phyloP scores from a whole-genome alignment of 1,140 invertebrate genomes.

The Ips nitidus region DNA sequence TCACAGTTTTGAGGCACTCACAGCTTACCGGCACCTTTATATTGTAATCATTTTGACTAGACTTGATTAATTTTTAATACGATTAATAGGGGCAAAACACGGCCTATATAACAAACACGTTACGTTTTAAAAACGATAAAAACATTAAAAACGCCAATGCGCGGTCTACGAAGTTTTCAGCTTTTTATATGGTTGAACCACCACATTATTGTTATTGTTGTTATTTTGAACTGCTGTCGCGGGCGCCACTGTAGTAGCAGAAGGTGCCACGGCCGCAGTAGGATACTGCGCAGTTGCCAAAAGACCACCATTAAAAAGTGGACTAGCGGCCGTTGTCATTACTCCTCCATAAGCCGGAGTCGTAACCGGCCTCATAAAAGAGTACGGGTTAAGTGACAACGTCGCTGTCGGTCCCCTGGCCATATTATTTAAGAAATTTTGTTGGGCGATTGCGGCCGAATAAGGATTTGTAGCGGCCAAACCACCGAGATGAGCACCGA shows the following conservation, averaged over 20 bases:
- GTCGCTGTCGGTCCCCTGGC: conserved; percentile 58
- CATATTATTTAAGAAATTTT: conserved; percentile 61
- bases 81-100: conserved; percentile 20
- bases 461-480: conserved; percentile 45
- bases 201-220: conserved; percentile 60
- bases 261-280: conserved; percentile 45
- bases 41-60: conserved; percentile 37
- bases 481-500: conserved; percentile 41
- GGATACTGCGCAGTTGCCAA: conserved; percentile 50
- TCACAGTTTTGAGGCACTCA: conserved; percentile 53
- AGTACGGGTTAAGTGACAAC: conserved; percentile 55
- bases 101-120: background rate
- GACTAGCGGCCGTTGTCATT: conserved; percentile 47
- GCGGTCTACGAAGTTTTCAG: conserved; percentile 78
- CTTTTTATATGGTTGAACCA: conserved; percentile 81
- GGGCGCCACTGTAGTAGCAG: conserved; percentile 38
- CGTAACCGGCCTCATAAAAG: conserved; percentile 41
- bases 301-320: conserved; percentile 52
- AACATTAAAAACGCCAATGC: conserved; percentile 33
- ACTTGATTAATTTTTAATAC: conserved; percentile 9
- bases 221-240: conserved; percentile 44
- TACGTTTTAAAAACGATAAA: conserved; percentile 2
- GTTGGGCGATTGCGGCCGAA: conserved; percentile 48
- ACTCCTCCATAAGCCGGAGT: conserved; percentile 48
- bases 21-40: conserved; percentile 43